These are phyloP conservation scores for Harmothoe impar DNA, from an alignment of 2,888 invertebrate genomes.

Conservation along the genomic window DNA sequence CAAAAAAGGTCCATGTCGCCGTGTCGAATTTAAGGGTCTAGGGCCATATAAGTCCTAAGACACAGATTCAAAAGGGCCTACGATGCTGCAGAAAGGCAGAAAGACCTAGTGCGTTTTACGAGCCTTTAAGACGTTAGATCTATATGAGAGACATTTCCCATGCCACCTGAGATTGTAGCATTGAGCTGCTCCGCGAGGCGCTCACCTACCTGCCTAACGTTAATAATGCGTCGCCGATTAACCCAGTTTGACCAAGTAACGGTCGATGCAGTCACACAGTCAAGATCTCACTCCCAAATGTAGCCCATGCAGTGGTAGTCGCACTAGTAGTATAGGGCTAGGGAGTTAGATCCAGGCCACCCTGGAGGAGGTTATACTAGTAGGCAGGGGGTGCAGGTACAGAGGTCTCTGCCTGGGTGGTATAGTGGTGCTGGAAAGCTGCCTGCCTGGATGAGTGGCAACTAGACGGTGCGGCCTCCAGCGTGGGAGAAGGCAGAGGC, in stretches of 20 bases:
- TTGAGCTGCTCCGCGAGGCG: not conserved
- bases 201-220: conserved; percentile 13
- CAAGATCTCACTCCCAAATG: not conserved
- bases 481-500: not conserved
- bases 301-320: not conserved
- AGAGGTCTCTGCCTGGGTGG: not conserved
- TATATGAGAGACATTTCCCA: not conserved
- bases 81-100: no score
- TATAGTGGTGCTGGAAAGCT: not conserved
- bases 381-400: not conserved
- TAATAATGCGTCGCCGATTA: conserved; percentile 7
- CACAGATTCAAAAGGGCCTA: no score
- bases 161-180: not conserved
- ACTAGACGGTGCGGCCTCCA: not conserved
- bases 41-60: no score
- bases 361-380: not conserved
- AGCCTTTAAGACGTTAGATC: no score
- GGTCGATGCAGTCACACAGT: not conserved
- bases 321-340: not conserved
- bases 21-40: no score
- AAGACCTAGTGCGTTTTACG: not conserved
- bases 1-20: no score
- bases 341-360: not conserved
- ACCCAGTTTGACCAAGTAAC: not conserved
- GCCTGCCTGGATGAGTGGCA: not conserved